Evolutionary conservation across 2,888 invertebrate species (phyloP).

Genomic region (Ormyrus rosae): DNA sequence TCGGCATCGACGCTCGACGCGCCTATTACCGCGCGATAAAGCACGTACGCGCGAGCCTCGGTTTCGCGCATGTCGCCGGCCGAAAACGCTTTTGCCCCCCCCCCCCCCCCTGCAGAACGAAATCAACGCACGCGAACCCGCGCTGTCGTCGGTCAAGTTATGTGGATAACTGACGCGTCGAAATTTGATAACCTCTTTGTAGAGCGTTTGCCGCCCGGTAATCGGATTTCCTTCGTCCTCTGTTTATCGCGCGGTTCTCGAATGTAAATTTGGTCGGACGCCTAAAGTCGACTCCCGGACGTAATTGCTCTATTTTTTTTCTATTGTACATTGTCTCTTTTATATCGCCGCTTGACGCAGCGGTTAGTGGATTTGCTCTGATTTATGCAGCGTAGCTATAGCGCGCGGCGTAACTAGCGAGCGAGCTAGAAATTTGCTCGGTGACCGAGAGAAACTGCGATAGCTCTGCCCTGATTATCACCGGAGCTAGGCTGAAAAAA

Average conservation of each 20-base stretch:
- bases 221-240: constrained; percentile 33
- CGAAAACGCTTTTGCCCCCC: neutral
- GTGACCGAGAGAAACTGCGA: constrained; percentile 3
- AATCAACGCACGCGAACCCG: neutral
- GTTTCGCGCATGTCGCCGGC: too few relatives aligned
- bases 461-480: constrained; percentile 4
- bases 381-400: too few relatives aligned
- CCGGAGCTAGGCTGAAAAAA: neutral
- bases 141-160: neutral
- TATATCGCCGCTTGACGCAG: too few relatives aligned
- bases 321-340: too few relatives aligned
- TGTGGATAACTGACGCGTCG: constrained; percentile 34
- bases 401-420: too few relatives aligned
- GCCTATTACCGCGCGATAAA: neutral
- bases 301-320: neutral
- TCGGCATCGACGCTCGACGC: neutral
- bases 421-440: neutral
- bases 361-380: too few relatives aligned
- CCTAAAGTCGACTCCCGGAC: neutral
- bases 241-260: constrained; percentile 12
- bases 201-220: constrained; percentile 39
- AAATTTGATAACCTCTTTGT: constrained; percentile 46
- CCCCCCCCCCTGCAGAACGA: neutral
- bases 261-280: constrained; percentile 9
- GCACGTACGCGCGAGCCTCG: neutral